Evolutionary conservation across 2,888 invertebrate species (phyloP).

Genomic region (Nephrotoma guestfalica): DNA sequence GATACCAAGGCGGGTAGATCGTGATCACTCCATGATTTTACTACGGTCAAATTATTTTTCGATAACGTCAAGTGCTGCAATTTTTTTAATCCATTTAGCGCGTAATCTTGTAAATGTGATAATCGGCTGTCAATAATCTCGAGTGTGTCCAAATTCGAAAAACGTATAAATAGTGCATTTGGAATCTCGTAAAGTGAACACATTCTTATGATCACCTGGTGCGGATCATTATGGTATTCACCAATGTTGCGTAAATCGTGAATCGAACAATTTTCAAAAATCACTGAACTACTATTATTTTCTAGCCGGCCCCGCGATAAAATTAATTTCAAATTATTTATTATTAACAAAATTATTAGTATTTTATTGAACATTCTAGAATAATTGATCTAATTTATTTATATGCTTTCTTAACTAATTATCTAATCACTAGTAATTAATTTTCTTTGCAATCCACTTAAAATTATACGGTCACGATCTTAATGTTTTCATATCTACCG

Average conservation of each 20-base stretch:
- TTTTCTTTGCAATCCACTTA: not conserved
- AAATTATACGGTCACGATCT: not conserved
- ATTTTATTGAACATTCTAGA: not conserved
- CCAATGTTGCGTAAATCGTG: slow-evolving; percentile 5
- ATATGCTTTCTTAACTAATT: not conserved
- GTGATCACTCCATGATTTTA: slow-evolving; percentile 24
- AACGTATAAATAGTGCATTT: slow-evolving; percentile 23
- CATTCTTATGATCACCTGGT: slow-evolving; percentile 18
- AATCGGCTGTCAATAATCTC: slow-evolving; percentile 23
- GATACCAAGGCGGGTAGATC: slow-evolving; percentile 20
- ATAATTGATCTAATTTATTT: not conserved
- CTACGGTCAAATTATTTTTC: slow-evolving; percentile 22
- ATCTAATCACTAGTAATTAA: not conserved
- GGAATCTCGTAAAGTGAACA: slow-evolving; percentile 21
- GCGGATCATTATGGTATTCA: slow-evolving; percentile 8
- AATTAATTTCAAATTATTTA: not conserved
- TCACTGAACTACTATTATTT: slow-evolving; percentile 5
- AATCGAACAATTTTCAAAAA: slow-evolving; percentile 5
- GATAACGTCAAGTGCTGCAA: slow-evolving; percentile 22
- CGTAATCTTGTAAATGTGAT: slow-evolving; percentile 19
- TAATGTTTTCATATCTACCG: not conserved
- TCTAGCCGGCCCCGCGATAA: not conserved
- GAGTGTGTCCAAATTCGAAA: slow-evolving; percentile 17
- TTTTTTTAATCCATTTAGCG: slow-evolving; percentile 22
- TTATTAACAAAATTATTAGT: not conserved